Conservation (phyloP, 1,140 invertebrate species). For the Musca vetustissima region DNA sequence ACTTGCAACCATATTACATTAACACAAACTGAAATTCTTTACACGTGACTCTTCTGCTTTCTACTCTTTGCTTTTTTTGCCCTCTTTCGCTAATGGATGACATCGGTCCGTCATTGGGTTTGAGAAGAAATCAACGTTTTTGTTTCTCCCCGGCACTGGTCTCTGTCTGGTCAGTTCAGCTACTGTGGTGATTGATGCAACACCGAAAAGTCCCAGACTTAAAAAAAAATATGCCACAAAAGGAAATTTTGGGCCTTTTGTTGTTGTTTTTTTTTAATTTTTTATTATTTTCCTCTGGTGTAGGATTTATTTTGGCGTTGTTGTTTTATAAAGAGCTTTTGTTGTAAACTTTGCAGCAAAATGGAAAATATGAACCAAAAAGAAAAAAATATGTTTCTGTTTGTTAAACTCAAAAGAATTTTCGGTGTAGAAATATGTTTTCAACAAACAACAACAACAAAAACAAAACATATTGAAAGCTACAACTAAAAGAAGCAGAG, state of each 20-base stretch:
- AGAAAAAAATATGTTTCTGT: constrained; percentile 9
- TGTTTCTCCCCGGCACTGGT: too few species aligned
- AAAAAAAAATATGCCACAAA: constrained; percentile 15
- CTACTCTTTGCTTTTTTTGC: background rate
- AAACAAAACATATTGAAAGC: background rate
- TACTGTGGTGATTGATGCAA: background rate
- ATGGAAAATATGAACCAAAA: too few species aligned
- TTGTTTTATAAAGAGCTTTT: background rate
- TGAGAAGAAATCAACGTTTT: too few species aligned
- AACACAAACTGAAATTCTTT: constrained; percentile 19
- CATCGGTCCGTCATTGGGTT: too few species aligned
- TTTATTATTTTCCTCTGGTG: background rate
- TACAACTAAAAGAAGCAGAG: background rate
- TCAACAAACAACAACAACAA: background rate
- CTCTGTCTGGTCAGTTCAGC: background rate
- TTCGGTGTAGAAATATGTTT: background rate
- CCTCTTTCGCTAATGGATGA: background rate
- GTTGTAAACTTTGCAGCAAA: background rate
- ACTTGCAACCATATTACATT: background rate
- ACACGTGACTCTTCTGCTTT: background rate
- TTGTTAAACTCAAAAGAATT: constrained; percentile 10
- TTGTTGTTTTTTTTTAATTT: background rate
- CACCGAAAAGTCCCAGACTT: background rate
- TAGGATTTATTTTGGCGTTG: constrained; percentile 1
- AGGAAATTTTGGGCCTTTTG: background rate